Conservation (phyloP, 2,888 invertebrate genomes). For the Drepana falcataria region DNA sequence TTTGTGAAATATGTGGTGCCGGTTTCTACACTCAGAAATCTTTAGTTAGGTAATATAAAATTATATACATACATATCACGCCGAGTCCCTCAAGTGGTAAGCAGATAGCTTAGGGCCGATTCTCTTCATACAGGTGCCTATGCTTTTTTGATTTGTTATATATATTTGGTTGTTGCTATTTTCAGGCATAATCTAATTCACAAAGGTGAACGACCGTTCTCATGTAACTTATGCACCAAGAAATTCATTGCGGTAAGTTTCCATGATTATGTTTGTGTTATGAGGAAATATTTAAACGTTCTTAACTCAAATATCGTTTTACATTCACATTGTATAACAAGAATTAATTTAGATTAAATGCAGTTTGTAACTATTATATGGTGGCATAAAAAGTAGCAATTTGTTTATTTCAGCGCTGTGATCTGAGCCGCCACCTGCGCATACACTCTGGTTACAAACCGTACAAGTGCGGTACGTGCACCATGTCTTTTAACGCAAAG, state of each 20-base stretch:
- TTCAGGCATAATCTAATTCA: conserved; percentile 73
- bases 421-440: conserved; percentile 71
- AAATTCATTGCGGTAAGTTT: conserved; percentile 72
- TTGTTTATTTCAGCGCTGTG: conserved; percentile 67
- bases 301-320: too few species aligned
- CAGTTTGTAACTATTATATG: neutral
- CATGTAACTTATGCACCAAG: conserved; percentile 66
- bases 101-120: too few species aligned
- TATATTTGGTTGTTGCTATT: conserved; percentile 14
- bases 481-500: conserved; percentile 76
- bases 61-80: too few species aligned
- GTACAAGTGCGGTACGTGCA: conserved; percentile 66
- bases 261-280: conserved; percentile 1
- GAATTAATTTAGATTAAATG: neutral
- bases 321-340: too few species aligned
- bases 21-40: conserved; percentile 73
- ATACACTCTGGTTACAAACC: conserved; percentile 77
- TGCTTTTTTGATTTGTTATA: neutral
- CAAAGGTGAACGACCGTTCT: conserved; percentile 69
- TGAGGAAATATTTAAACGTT: conserved; percentile 2
- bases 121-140: too few species aligned
- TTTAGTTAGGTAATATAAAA: conserved; percentile 53
- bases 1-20: conserved; percentile 73
- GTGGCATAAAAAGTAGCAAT: conserved; percentile 23
- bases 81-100: too few species aligned